phyloP scores from a whole-genome alignment of 2,113 vertebrate species.

The Nothobranchius furzeri region DNA sequence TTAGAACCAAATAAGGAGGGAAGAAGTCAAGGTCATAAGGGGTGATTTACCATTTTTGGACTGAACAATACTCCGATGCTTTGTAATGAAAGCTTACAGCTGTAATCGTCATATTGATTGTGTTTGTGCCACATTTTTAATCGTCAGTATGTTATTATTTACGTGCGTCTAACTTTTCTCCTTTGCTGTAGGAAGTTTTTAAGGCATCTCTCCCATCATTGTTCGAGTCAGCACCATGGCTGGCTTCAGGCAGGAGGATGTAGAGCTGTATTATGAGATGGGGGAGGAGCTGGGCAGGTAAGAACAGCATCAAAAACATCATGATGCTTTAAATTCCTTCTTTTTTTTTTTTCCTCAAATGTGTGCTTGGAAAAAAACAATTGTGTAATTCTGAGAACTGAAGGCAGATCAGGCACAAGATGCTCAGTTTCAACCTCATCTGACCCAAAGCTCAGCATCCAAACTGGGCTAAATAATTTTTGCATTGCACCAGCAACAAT shows the following conservation, averaged over 20 bases:
- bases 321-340: no score
- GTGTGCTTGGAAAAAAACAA: neutral
- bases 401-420: no score
- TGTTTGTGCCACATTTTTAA: neutral
- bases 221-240: slow-evolving; percentile 71
- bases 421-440: neutral
- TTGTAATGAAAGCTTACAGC: neutral
- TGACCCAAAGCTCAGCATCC: neutral
- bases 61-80: neutral
- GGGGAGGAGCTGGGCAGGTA: slow-evolving; percentile 83
- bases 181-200: slow-evolving; percentile 25
- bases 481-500: slow-evolving; percentile 18
- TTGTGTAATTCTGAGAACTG: no score
- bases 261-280: slow-evolving; percentile 81
- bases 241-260: slow-evolving; percentile 83
- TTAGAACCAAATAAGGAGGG: slow-evolving; percentile 72
- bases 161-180: neutral
- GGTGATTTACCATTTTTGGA: neutral
- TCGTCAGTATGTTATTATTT: neutral
- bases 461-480: neutral
- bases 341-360: no score
- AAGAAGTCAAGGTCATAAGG: slow-evolving; percentile 8
- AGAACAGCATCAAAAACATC: slow-evolving; percentile 1
- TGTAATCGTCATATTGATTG: neutral
- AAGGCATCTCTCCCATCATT: slow-evolving; percentile 21